Percentiles rank a stretch among this genome's conserved stretches.
phyloP scores from a whole-genome alignment of 92 coral and sea anemone genomes.

The Scolanthus callimorphus region DNA sequence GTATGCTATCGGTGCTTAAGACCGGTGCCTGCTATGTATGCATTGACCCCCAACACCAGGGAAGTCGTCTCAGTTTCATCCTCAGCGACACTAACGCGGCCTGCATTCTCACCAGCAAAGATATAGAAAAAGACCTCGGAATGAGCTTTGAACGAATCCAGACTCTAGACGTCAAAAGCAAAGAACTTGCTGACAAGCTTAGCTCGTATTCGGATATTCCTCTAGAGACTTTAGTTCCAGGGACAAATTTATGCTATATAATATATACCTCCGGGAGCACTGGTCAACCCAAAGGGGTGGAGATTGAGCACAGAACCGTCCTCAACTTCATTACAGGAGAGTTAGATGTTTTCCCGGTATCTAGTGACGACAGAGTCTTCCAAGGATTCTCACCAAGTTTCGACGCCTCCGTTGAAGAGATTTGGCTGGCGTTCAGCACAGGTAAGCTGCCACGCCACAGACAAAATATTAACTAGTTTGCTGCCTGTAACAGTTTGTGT shows the following conservation, averaged over 20 bases:
- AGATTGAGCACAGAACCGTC: constrained; percentile 12
- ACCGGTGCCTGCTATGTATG: constrained; percentile 1
- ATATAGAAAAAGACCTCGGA: not conserved
- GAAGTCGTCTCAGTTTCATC: not conserved
- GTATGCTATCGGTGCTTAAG: not conserved
- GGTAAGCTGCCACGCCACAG: not conserved
- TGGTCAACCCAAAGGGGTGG: constrained; percentile 4
- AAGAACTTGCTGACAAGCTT: no score
- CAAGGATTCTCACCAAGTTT: constrained; percentile 2
- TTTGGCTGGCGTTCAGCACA: constrained; percentile 6
- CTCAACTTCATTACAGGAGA: not conserved
- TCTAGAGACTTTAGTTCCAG: not conserved
- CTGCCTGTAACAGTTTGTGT: no score
- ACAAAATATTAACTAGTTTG: no score
- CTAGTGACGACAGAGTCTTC: not conserved
- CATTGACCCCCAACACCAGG: constrained; percentile 3
- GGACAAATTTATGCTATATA: constrained; percentile 1
- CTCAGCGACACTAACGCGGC: not conserved
- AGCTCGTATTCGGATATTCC: no score
- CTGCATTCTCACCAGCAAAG: not conserved
- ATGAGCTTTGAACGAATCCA: not conserved
- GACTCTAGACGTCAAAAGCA: no score
- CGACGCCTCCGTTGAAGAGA: not conserved
- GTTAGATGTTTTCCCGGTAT: not conserved
- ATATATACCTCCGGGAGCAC: constrained; percentile 13